A percentile compares a stretch with the other conserved stretches of the same genome.
Evolutionary conservation across 2,888 invertebrate genomes (phyloP).

Genomic region (Hydropsyche betteni): DNA sequence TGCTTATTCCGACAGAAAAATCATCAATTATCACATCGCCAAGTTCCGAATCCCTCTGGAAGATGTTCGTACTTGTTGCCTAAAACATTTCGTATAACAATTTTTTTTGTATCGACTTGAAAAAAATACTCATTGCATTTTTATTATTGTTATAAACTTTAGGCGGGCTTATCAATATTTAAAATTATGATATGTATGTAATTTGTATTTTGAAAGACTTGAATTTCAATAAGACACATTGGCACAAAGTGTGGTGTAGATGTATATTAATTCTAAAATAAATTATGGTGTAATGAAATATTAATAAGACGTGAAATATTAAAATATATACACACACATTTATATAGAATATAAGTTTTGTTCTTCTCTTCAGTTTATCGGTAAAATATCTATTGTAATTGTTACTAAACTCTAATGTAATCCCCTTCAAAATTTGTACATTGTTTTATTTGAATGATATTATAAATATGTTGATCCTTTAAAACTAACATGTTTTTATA

Average conservation of each 20-base stretch:
- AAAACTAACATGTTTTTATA: constrained; percentile 10
- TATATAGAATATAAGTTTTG: background rate
- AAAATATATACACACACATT: constrained; percentile 7
- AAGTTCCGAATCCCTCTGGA: too few relatives aligned
- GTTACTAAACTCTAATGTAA: background rate
- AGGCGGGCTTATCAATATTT: constrained; percentile 23
- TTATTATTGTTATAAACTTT: constrained; percentile 5
- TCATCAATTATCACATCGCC: too few relatives aligned
- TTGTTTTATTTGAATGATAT: constrained; percentile 8
- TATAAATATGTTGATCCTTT: constrained; percentile 2
- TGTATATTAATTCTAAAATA: constrained; percentile 32
- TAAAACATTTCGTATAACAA: background rate
- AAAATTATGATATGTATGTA: constrained; percentile 20
- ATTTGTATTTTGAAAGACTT: constrained; percentile 26
- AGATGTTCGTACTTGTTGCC: too few relatives aligned
- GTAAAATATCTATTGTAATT: background rate
- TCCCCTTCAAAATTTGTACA: background rate
- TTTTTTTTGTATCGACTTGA: too few relatives aligned
- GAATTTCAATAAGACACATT: constrained; percentile 33
- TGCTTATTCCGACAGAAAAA: background rate
- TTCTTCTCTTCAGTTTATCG: background rate
- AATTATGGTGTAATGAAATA: constrained; percentile 28
- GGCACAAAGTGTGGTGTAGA: constrained; percentile 33
- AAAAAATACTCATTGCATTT: constrained; percentile 17
- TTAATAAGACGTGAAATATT: constrained; percentile 20